Conservation (phyloP, 2,797 vertebrate genomes). For the Buceros bicornis region DNA sequence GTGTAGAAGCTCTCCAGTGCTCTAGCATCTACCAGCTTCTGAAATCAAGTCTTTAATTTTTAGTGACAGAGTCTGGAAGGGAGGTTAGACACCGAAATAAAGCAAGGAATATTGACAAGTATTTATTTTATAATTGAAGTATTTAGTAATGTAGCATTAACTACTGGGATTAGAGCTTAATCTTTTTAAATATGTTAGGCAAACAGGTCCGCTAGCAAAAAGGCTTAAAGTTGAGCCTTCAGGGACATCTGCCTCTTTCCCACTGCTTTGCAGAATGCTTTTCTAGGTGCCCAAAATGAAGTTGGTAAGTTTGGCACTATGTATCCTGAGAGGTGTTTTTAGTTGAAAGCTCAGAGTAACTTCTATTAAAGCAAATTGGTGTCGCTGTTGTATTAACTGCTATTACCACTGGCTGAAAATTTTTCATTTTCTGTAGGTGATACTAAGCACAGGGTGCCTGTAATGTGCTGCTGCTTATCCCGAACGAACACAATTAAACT, state of each 20-base stretch:
- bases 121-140: not conserved
- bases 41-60: not conserved
- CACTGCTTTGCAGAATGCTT: not conserved
- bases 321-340: not conserved
- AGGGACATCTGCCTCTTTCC: not conserved
- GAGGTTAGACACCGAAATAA: not conserved
- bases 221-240: not conserved
- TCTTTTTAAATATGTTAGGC: conserved; percentile 7
- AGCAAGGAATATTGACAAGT: not conserved
- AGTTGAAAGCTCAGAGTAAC: not conserved
- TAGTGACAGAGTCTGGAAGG: not conserved
- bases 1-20: not conserved
- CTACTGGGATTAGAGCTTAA: conserved; percentile 8
- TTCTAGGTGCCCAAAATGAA: not conserved
- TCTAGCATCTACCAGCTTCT: not conserved
- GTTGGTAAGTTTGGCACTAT: not conserved
- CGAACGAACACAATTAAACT: conserved; percentile 70
- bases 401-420: conserved; percentile 46
- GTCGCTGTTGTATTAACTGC: not conserved
- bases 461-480: conserved; percentile 43
- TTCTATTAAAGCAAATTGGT: conserved; percentile 21
- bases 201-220: not conserved
- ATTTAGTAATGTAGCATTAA: not conserved
- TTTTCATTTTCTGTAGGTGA: conserved; percentile 54
- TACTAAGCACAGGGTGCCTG: conserved; percentile 70